Evolutionary conservation across 2,888 invertebrate genomes (phyloP).

Genomic region (Steromphala cineraria): DNA sequence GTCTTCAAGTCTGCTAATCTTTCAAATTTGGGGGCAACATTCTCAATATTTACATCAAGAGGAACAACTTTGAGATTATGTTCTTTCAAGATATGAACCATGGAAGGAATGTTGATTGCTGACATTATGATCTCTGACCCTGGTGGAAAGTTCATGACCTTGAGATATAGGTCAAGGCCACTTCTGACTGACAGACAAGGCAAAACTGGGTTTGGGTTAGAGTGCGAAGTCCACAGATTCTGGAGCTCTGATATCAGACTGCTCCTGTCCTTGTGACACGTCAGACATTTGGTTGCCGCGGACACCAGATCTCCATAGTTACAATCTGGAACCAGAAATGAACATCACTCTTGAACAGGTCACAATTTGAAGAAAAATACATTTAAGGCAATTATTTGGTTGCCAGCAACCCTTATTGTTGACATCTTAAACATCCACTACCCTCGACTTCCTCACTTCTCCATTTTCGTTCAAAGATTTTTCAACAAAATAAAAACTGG

Average conservation of each 20-base stretch:
- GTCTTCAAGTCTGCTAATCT: slow-evolving; percentile 67
- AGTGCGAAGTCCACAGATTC: slow-evolving; percentile 51
- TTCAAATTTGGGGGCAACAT: slow-evolving; percentile 68
- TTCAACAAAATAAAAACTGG: too few species aligned
- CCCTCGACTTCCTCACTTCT: too few species aligned
- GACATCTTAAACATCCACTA: neutral
- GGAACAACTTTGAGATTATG: slow-evolving; percentile 71
- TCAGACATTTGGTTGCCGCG: slow-evolving; percentile 48
- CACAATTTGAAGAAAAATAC: neutral
- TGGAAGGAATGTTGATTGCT: slow-evolving; percentile 75
- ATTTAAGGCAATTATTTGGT: too few species aligned
- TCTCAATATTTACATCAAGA: slow-evolving; percentile 72
- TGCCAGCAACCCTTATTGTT: too few species aligned
- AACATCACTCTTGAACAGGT: neutral
- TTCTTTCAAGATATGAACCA: slow-evolving; percentile 67
- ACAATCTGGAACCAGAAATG: slow-evolving; percentile 50
- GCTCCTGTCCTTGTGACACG: slow-evolving; percentile 36
- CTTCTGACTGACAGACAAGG: slow-evolving; percentile 68
- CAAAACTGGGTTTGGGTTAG: slow-evolving; percentile 60
- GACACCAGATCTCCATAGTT: slow-evolving; percentile 45
- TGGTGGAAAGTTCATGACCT: slow-evolving; percentile 67
- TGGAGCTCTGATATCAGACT: slow-evolving; percentile 44
- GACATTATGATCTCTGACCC: slow-evolving; percentile 75
- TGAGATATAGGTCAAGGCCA: slow-evolving; percentile 69
- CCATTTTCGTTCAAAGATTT: too few species aligned